Evolutionary conservation across 2,888 invertebrate species (phyloP).

Genomic region (Sarcophaga variegata): DNA sequence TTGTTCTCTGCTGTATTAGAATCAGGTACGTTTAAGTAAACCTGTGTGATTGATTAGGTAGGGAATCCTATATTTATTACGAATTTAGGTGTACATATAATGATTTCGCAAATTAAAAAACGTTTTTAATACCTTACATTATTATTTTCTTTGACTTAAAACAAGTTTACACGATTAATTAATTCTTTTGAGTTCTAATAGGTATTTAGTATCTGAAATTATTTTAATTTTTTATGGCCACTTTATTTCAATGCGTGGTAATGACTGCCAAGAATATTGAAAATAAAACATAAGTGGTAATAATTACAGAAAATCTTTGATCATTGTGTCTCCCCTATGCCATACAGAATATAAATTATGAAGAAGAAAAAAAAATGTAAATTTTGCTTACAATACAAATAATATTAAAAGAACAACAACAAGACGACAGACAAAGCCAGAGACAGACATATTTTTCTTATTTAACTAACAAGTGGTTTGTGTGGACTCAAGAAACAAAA

Average conservation of each 20-base stretch:
- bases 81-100: too few species aligned
- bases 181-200: not conserved
- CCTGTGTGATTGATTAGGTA: too few species aligned
- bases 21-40: too few species aligned
- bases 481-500: constrained; percentile 46
- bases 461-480: constrained; percentile 60
- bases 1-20: too few species aligned
- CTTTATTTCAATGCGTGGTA: constrained; percentile 44
- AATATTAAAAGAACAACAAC: constrained; percentile 3
- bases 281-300: constrained; percentile 69
- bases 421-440: not conserved
- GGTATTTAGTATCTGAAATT: constrained; percentile 32
- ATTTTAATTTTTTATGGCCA: constrained; percentile 33
- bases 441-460: constrained; percentile 48
- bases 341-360: not conserved
- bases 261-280: constrained; percentile 44
- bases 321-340: constrained; percentile 28
- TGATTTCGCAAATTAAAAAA: too few species aligned
- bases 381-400: constrained; percentile 27
- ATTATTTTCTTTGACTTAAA: too few species aligned
- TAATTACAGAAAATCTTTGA: constrained; percentile 71
- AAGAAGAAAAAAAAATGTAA: constrained; percentile 24
- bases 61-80: too few species aligned
- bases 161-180: too few species aligned
- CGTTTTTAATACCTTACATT: too few species aligned